Evolutionary conservation across 2,797 vertebrate species (phyloP), one percentile per base, ranked within the genome.

Genomic region (Bucorvus abyssinicus): DNA sequence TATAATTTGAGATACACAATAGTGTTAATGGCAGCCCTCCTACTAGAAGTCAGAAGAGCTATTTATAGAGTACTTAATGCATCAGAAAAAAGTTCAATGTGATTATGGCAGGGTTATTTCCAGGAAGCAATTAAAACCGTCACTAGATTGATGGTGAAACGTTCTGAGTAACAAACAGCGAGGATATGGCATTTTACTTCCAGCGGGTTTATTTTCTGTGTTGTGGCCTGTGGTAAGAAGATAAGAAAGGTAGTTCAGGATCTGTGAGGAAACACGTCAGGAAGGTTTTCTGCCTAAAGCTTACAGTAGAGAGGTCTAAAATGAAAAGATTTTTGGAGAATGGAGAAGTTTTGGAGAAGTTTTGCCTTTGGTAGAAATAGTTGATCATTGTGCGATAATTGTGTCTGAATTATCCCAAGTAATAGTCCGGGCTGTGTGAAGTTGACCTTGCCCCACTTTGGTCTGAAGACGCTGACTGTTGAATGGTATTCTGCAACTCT

Each of bases 41-140:
- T 95, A 92, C 87, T 86, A 71, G 79, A 97, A 96, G 91, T 78
- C 93, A 95, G 50, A 85, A 82, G 88, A 93, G 76, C 95, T 97
- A 91, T 97, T 97, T 97, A 82, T 96, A 87, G 91, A 96, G 89
- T 91, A 93, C 87, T 96, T 97, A 97, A 95, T 92, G 92, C 89
- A 92, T 96, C 92, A 96, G 94, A 95, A 96, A 61, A 86, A 69
- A 63, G 63, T 81, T 95, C 94, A 93, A 68, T 95, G 96, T 95
- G 96, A 96, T 95, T 93, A 85, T 93, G 70, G 92, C 75, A 90
- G 91, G 91, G 96, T 97, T 97, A 96, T 95, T 97, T 97, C 90
- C 95, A 96, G 94, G 97, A 96, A 96, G 90, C 91, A 97, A 93
- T 98, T 97, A 96, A 97, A 96, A 89, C 82, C 47, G 17, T 91